These are phyloP conservation scores for Cavia porcellus DNA, from an alignment of 2,113 vertebrate species.

Conservation along the genomic window DNA sequence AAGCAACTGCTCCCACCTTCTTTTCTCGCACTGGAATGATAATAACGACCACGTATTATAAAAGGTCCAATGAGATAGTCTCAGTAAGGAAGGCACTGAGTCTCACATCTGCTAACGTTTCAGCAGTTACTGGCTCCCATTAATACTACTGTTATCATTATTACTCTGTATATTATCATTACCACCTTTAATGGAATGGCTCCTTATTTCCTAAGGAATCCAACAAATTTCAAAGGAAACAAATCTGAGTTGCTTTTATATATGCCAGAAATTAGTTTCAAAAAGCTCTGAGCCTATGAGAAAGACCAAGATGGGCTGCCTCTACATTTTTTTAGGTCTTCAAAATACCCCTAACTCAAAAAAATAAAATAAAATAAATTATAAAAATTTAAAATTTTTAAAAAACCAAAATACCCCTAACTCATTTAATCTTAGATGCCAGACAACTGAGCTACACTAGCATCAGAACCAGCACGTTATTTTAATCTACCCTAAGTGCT, in stretches of 20 bases:
- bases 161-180: not conserved
- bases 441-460: not conserved
- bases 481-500: not conserved
- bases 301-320: not conserved
- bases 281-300: not conserved
- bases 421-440: not conserved
- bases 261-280: not conserved
- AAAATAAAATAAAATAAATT: too few relatives aligned
- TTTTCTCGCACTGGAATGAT: not conserved
- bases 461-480: not conserved
- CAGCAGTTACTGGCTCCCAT: not conserved
- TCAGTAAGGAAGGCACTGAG: not conserved
- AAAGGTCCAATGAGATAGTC: not conserved
- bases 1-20: not conserved
- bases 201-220: not conserved
- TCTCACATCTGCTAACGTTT: not conserved
- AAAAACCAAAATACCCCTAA: not conserved
- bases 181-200: not conserved
- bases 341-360: not conserved
- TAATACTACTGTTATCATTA: not conserved
- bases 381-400: too few relatives aligned
- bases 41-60: not conserved
- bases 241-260: not conserved
- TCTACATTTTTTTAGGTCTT: not conserved
- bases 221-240: not conserved